Conservation (phyloP, 2,888 invertebrate species). For the Capitulum mitella region DNA sequence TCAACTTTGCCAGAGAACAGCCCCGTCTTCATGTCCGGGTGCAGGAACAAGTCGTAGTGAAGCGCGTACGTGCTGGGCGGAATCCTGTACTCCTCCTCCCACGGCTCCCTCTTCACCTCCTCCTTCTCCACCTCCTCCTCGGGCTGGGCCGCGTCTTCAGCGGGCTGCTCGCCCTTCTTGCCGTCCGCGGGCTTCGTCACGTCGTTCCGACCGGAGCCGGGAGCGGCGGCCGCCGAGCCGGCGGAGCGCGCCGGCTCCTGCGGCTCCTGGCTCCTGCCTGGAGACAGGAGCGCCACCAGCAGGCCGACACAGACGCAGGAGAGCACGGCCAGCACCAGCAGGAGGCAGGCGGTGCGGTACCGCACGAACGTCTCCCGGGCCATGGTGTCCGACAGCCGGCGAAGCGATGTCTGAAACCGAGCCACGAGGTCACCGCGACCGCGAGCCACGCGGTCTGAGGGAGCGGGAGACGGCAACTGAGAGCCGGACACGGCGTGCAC, state of each 20-base stretch:
- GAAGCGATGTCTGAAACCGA: not conserved
- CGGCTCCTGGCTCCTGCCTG: slow-evolving; percentile 11
- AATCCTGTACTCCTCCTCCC: slow-evolving; percentile 49
- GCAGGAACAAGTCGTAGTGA: slow-evolving; percentile 59
- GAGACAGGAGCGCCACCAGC: slow-evolving; percentile 30
- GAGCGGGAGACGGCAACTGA: no score
- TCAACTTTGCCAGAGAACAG: slow-evolving; percentile 52
- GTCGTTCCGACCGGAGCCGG: not conserved
- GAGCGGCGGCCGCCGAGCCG: not conserved
- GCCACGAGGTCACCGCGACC: no score
- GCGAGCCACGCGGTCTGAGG: no score
- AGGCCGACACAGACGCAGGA: slow-evolving; percentile 29
- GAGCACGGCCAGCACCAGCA: slow-evolving; percentile 29
- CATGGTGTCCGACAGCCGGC: not conserved
- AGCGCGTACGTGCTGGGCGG: slow-evolving; percentile 54
- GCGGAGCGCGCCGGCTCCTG: not conserved
- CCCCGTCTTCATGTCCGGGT: slow-evolving; percentile 56
- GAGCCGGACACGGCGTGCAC: no score
- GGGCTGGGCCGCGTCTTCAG: not conserved
- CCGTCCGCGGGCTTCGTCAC: not conserved
- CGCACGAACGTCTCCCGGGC: slow-evolving; percentile 34
- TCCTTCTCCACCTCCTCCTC: not conserved
- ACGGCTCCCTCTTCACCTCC: slow-evolving; percentile 31
- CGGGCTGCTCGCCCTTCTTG: not conserved
- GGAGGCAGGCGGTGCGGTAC: slow-evolving; percentile 30